phyloP scores from a whole-genome alignment of 1,140 invertebrate species.

The Potamilus streckersoni region DNA sequence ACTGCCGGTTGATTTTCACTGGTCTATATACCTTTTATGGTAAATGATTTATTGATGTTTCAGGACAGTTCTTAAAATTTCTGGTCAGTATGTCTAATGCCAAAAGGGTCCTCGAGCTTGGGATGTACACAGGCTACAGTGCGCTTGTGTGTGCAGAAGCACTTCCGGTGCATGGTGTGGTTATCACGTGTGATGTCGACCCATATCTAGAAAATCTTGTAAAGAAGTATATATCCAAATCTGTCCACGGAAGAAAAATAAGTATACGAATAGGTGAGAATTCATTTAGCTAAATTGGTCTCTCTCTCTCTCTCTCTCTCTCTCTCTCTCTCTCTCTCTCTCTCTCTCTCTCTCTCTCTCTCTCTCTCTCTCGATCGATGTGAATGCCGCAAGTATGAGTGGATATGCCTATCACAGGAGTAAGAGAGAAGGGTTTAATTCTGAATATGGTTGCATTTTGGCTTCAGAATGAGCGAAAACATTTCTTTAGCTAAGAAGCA shows the following conservation, averaged over 20 bases:
- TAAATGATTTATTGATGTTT: neutral
- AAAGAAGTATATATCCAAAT: conserved; percentile 32
- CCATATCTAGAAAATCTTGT: conserved; percentile 34
- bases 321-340: too few species aligned
- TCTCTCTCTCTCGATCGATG: too few species aligned
- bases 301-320: neutral
- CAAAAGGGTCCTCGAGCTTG: conserved; percentile 47
- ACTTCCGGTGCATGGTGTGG: conserved; percentile 41
- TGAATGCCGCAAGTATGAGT: too few species aligned
- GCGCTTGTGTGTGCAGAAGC: conserved; percentile 54
- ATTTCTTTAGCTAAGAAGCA: too few species aligned
- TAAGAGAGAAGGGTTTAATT: too few species aligned
- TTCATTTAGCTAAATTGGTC: neutral
- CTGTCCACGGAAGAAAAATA: conserved; percentile 48
- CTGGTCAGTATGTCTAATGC: conserved; percentile 46
- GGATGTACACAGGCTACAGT: conserved; percentile 53
- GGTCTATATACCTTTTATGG: too few species aligned
- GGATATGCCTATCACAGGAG: too few species aligned
- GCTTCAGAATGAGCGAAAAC: too few species aligned
- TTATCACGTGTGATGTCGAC: conserved; percentile 41
- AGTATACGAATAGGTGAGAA: conserved; percentile 37
- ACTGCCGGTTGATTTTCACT: too few species aligned
- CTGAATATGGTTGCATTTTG: too few species aligned
- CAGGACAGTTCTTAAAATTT: conserved; percentile 43
- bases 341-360: too few species aligned